phyloP scores from a whole-genome alignment of 2,888 invertebrate genomes.

The Acleris sparsana region DNA sequence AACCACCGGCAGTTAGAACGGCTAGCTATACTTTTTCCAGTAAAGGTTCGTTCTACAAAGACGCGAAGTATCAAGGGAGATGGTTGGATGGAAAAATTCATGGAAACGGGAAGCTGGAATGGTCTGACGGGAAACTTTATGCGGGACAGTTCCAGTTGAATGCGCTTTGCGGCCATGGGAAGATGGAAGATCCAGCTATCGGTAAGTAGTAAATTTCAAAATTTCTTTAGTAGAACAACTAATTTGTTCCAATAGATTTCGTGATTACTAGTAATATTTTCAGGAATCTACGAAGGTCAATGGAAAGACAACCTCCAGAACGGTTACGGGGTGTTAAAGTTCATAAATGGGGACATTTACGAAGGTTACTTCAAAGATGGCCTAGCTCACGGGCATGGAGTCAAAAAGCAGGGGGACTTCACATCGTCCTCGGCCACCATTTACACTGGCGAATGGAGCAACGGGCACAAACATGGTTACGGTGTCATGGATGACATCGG shows the following conservation, averaged over 20 bases:
- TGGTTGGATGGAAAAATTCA: slow-evolving; percentile 94
- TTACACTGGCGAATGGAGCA: slow-evolving; percentile 95
- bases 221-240: neutral
- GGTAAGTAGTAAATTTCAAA: slow-evolving; percentile 52
- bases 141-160: slow-evolving; percentile 92
- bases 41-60: slow-evolving; percentile 88
- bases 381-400: slow-evolving; percentile 92
- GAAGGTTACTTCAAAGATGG: slow-evolving; percentile 95
- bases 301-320: slow-evolving; percentile 93
- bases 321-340: slow-evolving; percentile 90
- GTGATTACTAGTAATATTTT: slow-evolving; percentile 39
- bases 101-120: slow-evolving; percentile 91
- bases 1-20: slow-evolving; percentile 88
- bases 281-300: slow-evolving; percentile 89
- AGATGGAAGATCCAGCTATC: slow-evolving; percentile 85
- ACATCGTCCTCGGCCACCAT: slow-evolving; percentile 89
- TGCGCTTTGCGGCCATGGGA: slow-evolving; percentile 88
- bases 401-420: slow-evolving; percentile 90
- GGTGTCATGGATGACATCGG: slow-evolving; percentile 94
- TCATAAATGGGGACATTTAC: slow-evolving; percentile 90
- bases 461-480: slow-evolving; percentile 91
- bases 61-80: slow-evolving; percentile 90
- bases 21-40: slow-evolving; percentile 88
- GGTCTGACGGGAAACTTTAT: slow-evolving; percentile 91
- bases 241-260: neutral